Percentiles rank a stretch among this genome's conserved stretches.
These are phyloP conservation scores for Heliothis virescens DNA, from an alignment of 1,140 invertebrate species.

Conservation along the genomic window DNA sequence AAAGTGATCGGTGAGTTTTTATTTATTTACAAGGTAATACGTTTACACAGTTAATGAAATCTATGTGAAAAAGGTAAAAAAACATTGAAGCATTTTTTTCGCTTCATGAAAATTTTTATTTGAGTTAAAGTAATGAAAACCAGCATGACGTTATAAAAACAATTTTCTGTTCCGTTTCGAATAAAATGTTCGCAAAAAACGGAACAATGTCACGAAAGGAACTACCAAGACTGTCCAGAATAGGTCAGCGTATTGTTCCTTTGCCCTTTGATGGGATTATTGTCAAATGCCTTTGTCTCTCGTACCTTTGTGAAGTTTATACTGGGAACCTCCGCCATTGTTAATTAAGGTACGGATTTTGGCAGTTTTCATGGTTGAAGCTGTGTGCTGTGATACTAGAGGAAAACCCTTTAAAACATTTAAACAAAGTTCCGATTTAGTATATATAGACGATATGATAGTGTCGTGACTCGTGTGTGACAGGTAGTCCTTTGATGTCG, in stretches of 20 bases:
- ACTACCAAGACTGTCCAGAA: constrained; percentile 23
- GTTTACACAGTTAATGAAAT: constrained; percentile 29
- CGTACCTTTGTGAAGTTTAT: constrained; percentile 41
- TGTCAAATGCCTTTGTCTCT: constrained; percentile 46
- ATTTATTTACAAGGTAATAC: constrained; percentile 13
- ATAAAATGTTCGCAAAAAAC: constrained; percentile 1
- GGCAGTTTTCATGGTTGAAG: constrained; percentile 13
- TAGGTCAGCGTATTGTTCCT: constrained; percentile 42
- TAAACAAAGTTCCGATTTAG: neutral
- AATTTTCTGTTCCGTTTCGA: neutral
- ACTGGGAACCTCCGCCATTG: constrained; percentile 10
- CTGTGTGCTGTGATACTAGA: neutral
- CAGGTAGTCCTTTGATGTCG: neutral
- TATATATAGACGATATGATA: neutral
- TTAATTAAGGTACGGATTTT: constrained; percentile 12
- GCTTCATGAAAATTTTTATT: neutral
- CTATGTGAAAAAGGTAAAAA: constrained; percentile 18
- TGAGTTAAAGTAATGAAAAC: neutral
- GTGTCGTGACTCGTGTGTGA: neutral
- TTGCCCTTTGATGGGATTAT: constrained; percentile 51
- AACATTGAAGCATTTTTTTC: neutral
- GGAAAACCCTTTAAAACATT: neutral
- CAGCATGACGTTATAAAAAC: neutral
- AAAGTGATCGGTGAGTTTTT: constrained; percentile 19
- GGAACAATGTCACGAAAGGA: constrained; percentile 12